phyloP scores from a whole-genome alignment of 2,113 vertebrate species.

The Sardina pilchardus region DNA sequence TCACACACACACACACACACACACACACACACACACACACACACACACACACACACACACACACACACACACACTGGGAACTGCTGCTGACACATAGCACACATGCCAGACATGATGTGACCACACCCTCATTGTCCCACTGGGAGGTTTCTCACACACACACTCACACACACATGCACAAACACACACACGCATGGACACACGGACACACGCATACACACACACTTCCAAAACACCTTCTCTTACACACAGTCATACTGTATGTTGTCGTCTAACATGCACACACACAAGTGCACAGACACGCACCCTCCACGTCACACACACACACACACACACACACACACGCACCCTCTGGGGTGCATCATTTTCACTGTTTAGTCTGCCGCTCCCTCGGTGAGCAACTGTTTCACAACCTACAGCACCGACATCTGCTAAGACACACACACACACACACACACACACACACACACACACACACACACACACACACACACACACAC shows the following conservation, averaged over 20 bases:
- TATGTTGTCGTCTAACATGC: not conserved
- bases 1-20: no score
- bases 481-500: no score
- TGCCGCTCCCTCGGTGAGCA: no score
- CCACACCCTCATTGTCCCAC: not conserved
- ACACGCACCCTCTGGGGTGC: not conserved
- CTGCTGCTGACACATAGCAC: constrained; percentile 19
- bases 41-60: not conserved
- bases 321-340: not conserved
- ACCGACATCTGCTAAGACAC: no score
- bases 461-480: no score
- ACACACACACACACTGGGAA: not conserved
- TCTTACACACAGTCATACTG: not conserved
- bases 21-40: not conserved
- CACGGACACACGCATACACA: not conserved
- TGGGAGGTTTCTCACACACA: not conserved
- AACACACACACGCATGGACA: no score
- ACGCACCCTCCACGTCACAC: no score
- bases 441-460: no score
- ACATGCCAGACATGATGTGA: constrained; percentile 37
- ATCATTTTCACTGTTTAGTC: no score
- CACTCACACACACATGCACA: not conserved
- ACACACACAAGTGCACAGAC: no score
- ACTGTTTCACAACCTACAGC: no score
- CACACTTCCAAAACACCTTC: no score